phyloP scores from a whole-genome alignment of 2,113 vertebrate genomes.

The Larimichthys polyactis region DNA sequence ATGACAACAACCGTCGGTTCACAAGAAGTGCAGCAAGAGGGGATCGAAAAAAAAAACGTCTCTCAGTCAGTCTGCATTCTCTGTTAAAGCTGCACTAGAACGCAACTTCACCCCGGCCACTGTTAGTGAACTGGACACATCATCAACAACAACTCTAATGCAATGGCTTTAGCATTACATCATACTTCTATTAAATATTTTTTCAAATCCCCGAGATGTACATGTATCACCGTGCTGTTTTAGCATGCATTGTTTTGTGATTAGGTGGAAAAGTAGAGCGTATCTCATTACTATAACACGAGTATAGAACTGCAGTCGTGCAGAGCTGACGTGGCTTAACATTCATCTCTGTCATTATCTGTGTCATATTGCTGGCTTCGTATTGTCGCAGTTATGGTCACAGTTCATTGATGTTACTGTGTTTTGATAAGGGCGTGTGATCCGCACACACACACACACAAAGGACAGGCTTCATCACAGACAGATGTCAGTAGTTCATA shows the following conservation, averaged over 20 bases:
- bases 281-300: neutral
- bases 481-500: neutral
- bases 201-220: too few species aligned
- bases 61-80: too few species aligned
- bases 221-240: neutral
- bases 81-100: too few species aligned
- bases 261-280: neutral
- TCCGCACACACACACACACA: neutral
- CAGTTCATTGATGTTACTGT: neutral
- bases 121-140: too few species aligned
- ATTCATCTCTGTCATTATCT: neutral
- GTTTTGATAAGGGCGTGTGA: conserved; percentile 2
- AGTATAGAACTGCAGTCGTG: neutral
- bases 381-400: too few species aligned
- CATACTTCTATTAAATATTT: too few species aligned
- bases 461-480: neutral
- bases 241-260: neutral
- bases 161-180: too few species aligned
- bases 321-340: neutral
- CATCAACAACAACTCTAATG: too few species aligned
- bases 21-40: too few species aligned
- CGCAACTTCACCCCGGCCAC: too few species aligned
- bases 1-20: too few species aligned
- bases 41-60: too few species aligned
- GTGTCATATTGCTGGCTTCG: neutral